A percentile compares a stretch with the other conserved stretches of the same genome.
Evolutionary conservation across 2,888 invertebrate genomes (phyloP).

Genomic region (Hypomecis punctinalis): DNA sequence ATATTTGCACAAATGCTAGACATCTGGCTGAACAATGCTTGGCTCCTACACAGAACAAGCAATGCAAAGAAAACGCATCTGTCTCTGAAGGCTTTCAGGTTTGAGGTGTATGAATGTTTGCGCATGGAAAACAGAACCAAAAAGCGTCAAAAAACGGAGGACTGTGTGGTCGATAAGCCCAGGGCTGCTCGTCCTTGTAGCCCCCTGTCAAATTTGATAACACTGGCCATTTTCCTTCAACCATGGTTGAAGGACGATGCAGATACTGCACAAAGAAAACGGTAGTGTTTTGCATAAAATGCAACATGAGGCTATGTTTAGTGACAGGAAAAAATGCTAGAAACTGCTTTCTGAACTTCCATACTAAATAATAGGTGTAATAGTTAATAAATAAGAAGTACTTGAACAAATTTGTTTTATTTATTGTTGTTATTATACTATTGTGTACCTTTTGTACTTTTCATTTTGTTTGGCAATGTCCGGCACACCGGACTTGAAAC

Average conservation of each 20-base stretch:
- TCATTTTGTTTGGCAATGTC: constrained; percentile 1
- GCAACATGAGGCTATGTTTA: constrained; percentile 1
- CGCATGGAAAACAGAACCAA: neutral
- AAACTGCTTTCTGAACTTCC: neutral
- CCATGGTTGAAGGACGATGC: constrained; percentile 2
- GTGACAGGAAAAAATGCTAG: constrained; percentile 3
- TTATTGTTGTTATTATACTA: constrained; percentile 7
- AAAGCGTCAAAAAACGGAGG: constrained; percentile 7
- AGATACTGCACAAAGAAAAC: constrained; percentile 1
- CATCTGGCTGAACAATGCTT: constrained; percentile 47
- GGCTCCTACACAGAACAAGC: constrained; percentile 25
- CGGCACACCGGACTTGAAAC: constrained; percentile 6
- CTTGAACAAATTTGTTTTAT: constrained; percentile 5
- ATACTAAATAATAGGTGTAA: constrained; percentile 4
- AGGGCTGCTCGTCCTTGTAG: neutral
- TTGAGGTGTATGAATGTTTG: constrained; percentile 19
- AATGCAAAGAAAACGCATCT: constrained; percentile 9
- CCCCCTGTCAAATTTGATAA: constrained; percentile 7
- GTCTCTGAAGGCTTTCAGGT: constrained; percentile 24
- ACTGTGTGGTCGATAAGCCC: neutral
- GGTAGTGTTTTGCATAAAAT: neutral
- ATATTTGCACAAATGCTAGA: constrained; percentile 50
- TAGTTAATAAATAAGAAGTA: constrained; percentile 1
- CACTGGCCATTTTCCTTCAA: constrained; percentile 8
- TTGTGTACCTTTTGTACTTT: constrained; percentile 4